phyloP scores from a whole-genome alignment of 2,113 vertebrate genomes.

The Neoarius graeffei region DNA sequence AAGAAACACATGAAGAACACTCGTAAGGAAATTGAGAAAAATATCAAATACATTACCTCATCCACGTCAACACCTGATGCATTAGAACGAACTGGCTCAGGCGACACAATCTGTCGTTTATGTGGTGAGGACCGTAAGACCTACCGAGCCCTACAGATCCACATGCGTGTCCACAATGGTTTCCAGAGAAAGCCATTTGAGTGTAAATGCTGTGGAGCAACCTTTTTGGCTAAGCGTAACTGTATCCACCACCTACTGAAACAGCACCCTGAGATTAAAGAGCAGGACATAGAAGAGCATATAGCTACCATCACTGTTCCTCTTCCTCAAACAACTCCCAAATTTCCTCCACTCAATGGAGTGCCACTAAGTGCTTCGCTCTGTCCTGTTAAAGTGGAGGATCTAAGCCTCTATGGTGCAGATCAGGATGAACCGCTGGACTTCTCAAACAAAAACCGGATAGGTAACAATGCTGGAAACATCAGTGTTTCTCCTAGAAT shows the following conservation, averaged over 20 bases:
- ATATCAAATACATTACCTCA: slow-evolving; percentile 91
- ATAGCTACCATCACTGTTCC: slow-evolving; percentile 60
- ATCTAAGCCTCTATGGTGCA: slow-evolving; percentile 29
- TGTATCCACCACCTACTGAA: slow-evolving; percentile 96
- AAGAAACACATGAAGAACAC: slow-evolving; percentile 95
- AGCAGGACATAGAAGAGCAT: slow-evolving; percentile 63
- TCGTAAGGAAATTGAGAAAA: slow-evolving; percentile 95
- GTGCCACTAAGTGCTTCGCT: slow-evolving; percentile 20
- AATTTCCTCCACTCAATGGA: slow-evolving; percentile 30
- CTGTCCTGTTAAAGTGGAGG: slow-evolving; percentile 48
- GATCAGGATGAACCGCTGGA: slow-evolving; percentile 89
- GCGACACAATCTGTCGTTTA: slow-evolving; percentile 83
- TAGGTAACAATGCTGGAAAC: slow-evolving; percentile 26
- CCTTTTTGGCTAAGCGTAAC: slow-evolving; percentile 91
- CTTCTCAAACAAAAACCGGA: slow-evolving; percentile 82
- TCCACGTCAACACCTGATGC: slow-evolving; percentile 61
- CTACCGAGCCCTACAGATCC: slow-evolving; percentile 89
- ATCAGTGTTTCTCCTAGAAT: slow-evolving; percentile 27
- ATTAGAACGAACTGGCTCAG: slow-evolving; percentile 74
- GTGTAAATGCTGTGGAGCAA: slow-evolving; percentile 87
- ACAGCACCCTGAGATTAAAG: slow-evolving; percentile 91
- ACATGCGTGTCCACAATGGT: slow-evolving; percentile 88
- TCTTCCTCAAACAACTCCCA: slow-evolving; percentile 35
- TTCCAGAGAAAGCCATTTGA: slow-evolving; percentile 92
- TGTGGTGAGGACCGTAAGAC: slow-evolving; percentile 90